These are phyloP conservation scores for Allacma fusca DNA, from an alignment of 2,888 invertebrate genomes.

Conservation along the genomic window DNA sequence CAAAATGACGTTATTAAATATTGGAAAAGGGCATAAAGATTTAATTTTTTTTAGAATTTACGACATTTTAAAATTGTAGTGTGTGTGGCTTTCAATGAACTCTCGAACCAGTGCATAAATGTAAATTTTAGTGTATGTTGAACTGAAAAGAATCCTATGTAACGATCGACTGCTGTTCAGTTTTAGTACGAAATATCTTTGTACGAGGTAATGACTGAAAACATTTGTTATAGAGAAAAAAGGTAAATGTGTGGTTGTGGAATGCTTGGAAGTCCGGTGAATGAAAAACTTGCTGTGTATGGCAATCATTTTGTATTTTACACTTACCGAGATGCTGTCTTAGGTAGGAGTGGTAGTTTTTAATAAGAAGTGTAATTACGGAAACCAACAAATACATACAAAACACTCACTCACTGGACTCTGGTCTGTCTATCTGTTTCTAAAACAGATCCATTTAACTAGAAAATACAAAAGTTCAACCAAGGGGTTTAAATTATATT, in stretches of 20 bases:
- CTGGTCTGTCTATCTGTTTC: constrained; percentile 14
- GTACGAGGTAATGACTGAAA: constrained; percentile 35
- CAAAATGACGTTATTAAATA: neutral
- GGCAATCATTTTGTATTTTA: constrained; percentile 45
- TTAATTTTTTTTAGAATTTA: constrained; percentile 9
- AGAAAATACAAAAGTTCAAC: constrained; percentile 26
- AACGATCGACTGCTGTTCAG: constrained; percentile 26
- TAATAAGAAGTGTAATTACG: constrained; percentile 25
- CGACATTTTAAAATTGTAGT: constrained; percentile 14
- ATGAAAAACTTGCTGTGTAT: constrained; percentile 39
- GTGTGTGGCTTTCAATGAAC: constrained; percentile 21
- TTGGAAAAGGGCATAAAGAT: constrained; percentile 6
- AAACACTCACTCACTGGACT: constrained; percentile 20
- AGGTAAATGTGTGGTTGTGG: constrained; percentile 36
- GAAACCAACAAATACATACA: constrained; percentile 18
- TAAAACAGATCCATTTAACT: neutral
- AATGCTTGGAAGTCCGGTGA: constrained; percentile 38
- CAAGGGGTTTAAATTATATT: constrained; percentile 33
- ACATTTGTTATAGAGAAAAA: constrained; percentile 16
- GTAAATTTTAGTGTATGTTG: constrained; percentile 9
- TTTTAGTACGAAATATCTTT: constrained; percentile 33
- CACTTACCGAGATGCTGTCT: constrained; percentile 40
- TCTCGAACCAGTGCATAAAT: constrained; percentile 17
- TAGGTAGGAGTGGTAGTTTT: constrained; percentile 29
- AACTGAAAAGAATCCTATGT: constrained; percentile 27